These are phyloP conservation scores for Tuberolachnus salignus DNA, from an alignment of 2,888 invertebrate genomes.

Conservation along the genomic window DNA sequence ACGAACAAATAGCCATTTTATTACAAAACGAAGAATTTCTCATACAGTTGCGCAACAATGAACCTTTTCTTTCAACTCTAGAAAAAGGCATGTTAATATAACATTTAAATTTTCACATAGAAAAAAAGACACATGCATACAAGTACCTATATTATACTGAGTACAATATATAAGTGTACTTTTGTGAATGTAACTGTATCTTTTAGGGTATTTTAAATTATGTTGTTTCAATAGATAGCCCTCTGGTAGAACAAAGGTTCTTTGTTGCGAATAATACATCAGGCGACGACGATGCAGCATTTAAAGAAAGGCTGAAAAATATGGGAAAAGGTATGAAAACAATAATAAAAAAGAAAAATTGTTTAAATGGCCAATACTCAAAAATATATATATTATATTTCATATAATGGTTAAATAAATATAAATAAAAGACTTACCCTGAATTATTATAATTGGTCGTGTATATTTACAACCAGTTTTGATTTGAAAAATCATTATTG, in stretches of 20 bases:
- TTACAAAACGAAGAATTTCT: conserved; percentile 91
- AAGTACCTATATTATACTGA: neutral
- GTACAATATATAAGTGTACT: neutral
- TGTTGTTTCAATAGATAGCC: conserved; percentile 58
- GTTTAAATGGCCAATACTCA: too few species aligned
- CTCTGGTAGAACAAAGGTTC: conserved; percentile 58
- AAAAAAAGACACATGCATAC: neutral
- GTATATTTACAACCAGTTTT: too few species aligned
- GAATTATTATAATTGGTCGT: too few species aligned
- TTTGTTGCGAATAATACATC: conserved; percentile 20
- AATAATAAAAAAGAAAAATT: conserved; percentile 1
- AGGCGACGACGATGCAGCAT: conserved; percentile 70
- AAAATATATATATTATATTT: too few species aligned
- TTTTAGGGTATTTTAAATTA: neutral
- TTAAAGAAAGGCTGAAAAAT: conserved; percentile 78
- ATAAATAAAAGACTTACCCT: too few species aligned
- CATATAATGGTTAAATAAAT: too few species aligned
- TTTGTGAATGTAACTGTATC: neutral
- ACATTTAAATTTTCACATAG: neutral
- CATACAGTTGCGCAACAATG: conserved; percentile 82
- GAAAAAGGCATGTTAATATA: conserved; percentile 71
- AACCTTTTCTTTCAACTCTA: conserved; percentile 83
- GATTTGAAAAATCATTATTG: too few species aligned
- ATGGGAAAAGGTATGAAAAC: conserved; percentile 75
- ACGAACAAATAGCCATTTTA: conserved; percentile 83